Percentiles rank a stretch among this genome's conserved stretches.
Evolutionary conservation across 1,140 invertebrate species (phyloP).

Genomic region (Geopemphigus sp.): DNA sequence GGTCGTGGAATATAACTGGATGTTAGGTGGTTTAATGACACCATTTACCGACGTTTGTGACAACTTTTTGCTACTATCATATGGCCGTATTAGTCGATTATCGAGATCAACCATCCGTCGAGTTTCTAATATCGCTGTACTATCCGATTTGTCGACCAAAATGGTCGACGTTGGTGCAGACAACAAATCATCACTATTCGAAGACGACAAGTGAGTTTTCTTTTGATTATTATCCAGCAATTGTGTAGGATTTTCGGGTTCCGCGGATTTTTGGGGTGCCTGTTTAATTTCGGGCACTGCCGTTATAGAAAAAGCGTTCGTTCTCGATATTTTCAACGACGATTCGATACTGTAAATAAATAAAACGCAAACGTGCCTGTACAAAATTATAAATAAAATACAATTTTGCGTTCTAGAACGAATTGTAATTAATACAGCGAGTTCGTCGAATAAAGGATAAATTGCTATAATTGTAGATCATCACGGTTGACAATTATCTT

Average conservation of each 20-base stretch:
- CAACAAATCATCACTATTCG: neutral
- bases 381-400: too few species aligned
- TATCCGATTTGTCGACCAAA: neutral
- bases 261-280: neutral
- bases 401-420: too few species aligned
- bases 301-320: neutral
- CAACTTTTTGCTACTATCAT: neutral
- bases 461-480: too few species aligned
- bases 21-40: neutral
- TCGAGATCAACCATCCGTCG: neutral
- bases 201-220: too few species aligned
- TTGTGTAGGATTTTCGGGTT: too few species aligned
- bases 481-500: too few species aligned
- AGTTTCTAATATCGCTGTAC: neutral
- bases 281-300: neutral
- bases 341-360: slow-evolving; percentile 10
- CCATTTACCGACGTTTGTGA: neutral
- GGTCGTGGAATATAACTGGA: neutral
- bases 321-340: neutral
- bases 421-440: too few species aligned
- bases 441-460: too few species aligned
- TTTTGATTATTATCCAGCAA: too few species aligned
- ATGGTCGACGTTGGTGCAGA: neutral
- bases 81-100: neutral
- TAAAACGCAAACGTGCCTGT: neutral